Evolutionary conservation across 1,140 invertebrate species (phyloP).

Genomic region (Diploscapter pachys): DNA sequence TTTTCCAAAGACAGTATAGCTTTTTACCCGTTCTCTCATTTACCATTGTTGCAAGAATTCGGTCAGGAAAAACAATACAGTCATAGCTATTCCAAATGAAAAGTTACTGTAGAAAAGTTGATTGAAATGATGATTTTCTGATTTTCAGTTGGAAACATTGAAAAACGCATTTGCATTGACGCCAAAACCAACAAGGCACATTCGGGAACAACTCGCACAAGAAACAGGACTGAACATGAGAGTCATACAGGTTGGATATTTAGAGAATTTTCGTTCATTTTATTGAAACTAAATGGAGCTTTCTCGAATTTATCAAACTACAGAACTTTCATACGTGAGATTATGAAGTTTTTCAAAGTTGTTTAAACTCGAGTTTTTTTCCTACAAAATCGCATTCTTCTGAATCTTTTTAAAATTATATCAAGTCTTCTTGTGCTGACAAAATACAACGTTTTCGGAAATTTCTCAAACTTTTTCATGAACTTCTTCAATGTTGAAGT

Average conservation of each 20-base stretch:
- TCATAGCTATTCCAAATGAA: too few relatives aligned
- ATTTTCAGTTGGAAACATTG: constrained; percentile 77
- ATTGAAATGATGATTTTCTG: too few relatives aligned
- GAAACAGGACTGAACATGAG: constrained; percentile 98
- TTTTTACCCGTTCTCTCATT: too few relatives aligned
- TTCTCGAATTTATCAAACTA: constrained; percentile 4
- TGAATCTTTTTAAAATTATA: not conserved
- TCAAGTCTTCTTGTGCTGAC: not conserved
- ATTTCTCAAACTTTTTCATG: too few relatives aligned
- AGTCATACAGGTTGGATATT: constrained; percentile 87
- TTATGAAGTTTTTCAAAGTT: too few relatives aligned
- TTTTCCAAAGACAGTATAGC: too few relatives aligned
- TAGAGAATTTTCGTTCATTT: not conserved
- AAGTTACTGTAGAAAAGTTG: too few relatives aligned
- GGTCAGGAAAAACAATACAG: too few relatives aligned
- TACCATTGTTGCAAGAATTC: too few relatives aligned
- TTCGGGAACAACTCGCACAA: constrained; percentile 95
- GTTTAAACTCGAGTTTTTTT: constrained; percentile 4
- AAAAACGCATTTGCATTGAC: constrained; percentile 96
- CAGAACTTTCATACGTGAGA: not conserved
- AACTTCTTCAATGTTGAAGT: too few relatives aligned
- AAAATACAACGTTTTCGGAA: too few relatives aligned
- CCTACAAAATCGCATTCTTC: constrained; percentile 7
- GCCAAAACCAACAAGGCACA: constrained; percentile 96
- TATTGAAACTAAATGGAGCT: constrained; percentile 3